Conservation (phyloP, 2,113 vertebrate species). For the Pelecanoides urinatrix region DNA sequence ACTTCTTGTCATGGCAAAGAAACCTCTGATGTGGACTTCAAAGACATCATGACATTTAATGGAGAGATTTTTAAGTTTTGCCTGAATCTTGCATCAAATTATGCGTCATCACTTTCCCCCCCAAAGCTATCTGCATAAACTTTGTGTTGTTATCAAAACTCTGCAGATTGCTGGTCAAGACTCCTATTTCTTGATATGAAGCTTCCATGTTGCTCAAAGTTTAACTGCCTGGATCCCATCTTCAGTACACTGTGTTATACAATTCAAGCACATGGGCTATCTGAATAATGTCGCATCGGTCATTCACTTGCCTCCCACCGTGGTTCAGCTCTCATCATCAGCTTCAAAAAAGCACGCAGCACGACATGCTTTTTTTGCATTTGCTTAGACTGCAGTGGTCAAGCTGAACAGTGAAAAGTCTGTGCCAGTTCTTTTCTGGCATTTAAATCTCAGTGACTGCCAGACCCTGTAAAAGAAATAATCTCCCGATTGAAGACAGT, state of each 20-base stretch:
- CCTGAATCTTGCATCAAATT: neutral
- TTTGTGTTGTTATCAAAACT: neutral
- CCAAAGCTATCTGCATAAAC: neutral
- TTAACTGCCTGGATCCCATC: neutral
- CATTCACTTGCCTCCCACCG: neutral
- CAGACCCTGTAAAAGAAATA: neutral
- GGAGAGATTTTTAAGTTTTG: neutral
- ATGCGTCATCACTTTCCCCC: neutral
- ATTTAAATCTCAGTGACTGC: neutral
- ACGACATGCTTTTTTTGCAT: neutral
- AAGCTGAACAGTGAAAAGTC: neutral
- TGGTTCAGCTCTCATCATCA: neutral
- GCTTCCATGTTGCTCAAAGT: neutral
- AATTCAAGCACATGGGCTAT: neutral
- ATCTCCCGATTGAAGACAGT: neutral
- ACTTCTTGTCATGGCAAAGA: neutral
- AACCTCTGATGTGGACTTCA: neutral
- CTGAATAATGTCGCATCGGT: neutral
- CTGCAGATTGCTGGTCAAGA: neutral
- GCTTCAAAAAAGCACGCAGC: neutral
- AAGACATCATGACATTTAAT: neutral
- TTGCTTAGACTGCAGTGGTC: neutral
- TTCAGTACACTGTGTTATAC: neutral
- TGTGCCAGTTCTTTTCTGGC: slow-evolving; percentile 19
- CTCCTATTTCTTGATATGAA: neutral